These are phyloP conservation scores for Bambusicola thoracicus DNA, from an alignment of 2,113 vertebrate species.

Conservation along the genomic window DNA sequence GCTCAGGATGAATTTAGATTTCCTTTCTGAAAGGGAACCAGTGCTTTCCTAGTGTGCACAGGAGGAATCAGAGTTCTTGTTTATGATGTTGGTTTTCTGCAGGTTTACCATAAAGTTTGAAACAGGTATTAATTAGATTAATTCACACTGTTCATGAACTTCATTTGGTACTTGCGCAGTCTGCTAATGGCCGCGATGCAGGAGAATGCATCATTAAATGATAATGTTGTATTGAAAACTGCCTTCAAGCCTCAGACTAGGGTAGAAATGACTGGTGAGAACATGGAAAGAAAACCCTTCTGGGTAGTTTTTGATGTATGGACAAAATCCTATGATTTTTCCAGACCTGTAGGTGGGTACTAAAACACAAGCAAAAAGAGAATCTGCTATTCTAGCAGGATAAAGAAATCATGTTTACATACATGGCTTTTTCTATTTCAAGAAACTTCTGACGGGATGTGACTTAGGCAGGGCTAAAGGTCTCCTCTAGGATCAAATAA, in stretches of 20 bases:
- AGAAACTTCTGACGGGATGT: not conserved
- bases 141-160: not conserved
- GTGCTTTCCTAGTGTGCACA: not conserved
- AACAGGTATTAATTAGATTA: not conserved
- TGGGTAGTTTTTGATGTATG: not conserved
- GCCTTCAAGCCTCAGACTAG: not conserved
- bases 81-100: not conserved
- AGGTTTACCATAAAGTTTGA: not conserved
- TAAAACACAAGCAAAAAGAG: not conserved
- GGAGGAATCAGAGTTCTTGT: not conserved
- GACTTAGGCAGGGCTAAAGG: not conserved
- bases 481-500: not conserved
- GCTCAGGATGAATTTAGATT: constrained; percentile 49
- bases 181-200: not conserved
- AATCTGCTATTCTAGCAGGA: not conserved
- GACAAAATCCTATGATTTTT: not conserved
- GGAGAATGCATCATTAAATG: not conserved
- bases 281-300: not conserved
- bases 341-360: not conserved
- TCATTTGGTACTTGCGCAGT: not conserved
- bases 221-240: not conserved
- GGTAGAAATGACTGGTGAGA: not conserved
- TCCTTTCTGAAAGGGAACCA: constrained; percentile 46
- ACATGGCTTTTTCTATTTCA: not conserved
- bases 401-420: not conserved